Conservation (phyloP, 2,888 invertebrate genomes). For the Eristalinus aeneus region DNA sequence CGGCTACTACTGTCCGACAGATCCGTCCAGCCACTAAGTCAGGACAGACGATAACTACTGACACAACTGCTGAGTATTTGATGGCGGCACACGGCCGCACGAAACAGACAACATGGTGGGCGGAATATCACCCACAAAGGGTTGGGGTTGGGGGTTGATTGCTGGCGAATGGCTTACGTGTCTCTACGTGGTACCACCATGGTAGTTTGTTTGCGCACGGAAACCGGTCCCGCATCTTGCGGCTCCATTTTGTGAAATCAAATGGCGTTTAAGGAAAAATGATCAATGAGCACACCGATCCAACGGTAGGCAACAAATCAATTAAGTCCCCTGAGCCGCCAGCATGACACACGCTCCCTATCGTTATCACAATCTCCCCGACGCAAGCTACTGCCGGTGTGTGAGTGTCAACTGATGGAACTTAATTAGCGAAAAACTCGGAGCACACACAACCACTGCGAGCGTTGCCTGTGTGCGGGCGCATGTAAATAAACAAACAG, state of each 20-base stretch:
- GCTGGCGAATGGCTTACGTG: constrained; percentile 1
- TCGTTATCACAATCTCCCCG: constrained; percentile 6
- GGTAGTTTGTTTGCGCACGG: constrained; percentile 32
- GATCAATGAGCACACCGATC: background rate
- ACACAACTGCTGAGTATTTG: constrained; percentile 51
- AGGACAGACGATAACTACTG: constrained; percentile 44
- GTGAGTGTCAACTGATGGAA: constrained; percentile 37
- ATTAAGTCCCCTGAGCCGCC: background rate
- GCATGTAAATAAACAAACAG: background rate
- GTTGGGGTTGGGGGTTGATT: background rate
- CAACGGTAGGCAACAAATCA: background rate
- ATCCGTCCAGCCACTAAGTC: constrained; percentile 1
- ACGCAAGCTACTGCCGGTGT: background rate
- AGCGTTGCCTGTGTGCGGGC: background rate
- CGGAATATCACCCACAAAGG: background rate
- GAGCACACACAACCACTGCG: background rate
- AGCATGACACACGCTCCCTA: background rate
- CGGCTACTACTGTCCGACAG: constrained; percentile 33
- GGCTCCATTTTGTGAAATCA: background rate
- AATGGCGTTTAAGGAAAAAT: background rate
- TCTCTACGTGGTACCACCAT: background rate
- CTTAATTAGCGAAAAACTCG: constrained; percentile 47
- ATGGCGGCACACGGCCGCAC: background rate
- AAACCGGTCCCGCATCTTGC: constrained; percentile 10
- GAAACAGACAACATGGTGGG: background rate